These are phyloP conservation scores for Phthorimaea operculella DNA, from an alignment of 1,140 invertebrate species.

Conservation along the genomic window DNA sequence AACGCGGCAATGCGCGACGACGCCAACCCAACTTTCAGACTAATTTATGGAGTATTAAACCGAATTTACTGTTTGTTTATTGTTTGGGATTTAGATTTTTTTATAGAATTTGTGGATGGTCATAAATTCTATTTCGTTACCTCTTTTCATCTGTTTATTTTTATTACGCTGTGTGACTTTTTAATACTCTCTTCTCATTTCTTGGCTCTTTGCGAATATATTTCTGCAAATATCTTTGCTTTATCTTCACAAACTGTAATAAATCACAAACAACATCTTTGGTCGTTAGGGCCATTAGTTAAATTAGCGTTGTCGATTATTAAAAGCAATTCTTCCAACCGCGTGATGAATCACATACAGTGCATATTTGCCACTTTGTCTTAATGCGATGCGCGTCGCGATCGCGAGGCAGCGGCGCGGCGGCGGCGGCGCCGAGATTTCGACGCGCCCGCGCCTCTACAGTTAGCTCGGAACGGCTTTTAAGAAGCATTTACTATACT, in stretches of 20 bases:
- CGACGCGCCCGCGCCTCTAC: conserved; percentile 10
- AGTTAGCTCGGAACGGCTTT: not conserved
- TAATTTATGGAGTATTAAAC: conserved; percentile 33
- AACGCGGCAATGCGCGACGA: not conserved
- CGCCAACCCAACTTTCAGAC: conserved; percentile 12
- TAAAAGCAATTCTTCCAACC: conserved; percentile 19
- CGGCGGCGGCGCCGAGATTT: conserved; percentile 18
- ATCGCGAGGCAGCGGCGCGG: conserved; percentile 14
- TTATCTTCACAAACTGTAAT: too few relatives aligned
- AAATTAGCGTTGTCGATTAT: too few relatives aligned
- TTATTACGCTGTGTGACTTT: too few relatives aligned
- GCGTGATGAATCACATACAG: conserved; percentile 16
- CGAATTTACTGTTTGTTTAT: conserved; percentile 38
- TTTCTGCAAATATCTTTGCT: too few relatives aligned
- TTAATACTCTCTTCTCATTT: too few relatives aligned
- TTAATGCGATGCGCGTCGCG: conserved; percentile 4
- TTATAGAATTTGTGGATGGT: conserved; percentile 5
- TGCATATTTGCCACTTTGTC: conserved; percentile 20
- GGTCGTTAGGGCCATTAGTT: too few relatives aligned
- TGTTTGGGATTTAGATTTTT: conserved; percentile 24
- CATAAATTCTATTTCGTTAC: not conserved
- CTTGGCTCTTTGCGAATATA: too few relatives aligned
- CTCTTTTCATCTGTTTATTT: not conserved
- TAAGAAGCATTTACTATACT: not conserved
- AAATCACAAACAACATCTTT: too few relatives aligned